Evolutionary conservation across 2,113 vertebrate species (phyloP).

Genomic region (Neogobius melanostomus): DNA sequence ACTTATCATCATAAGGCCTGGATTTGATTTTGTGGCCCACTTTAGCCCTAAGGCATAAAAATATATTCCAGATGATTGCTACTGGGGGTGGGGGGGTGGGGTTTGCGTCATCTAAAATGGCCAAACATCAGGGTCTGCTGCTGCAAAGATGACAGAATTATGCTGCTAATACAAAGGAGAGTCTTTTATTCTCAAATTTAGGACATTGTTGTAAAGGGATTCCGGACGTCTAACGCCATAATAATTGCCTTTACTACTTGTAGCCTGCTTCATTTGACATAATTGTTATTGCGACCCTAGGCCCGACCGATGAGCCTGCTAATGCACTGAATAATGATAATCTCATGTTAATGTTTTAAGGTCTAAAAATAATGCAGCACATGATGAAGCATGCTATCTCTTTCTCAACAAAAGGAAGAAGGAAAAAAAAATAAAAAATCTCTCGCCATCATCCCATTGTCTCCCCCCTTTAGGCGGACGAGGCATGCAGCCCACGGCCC

Average conservation of each 20-base stretch:
- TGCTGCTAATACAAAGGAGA: slow-evolving; percentile 8
- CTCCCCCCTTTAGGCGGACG: slow-evolving; percentile 51
- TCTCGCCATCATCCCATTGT: slow-evolving; percentile 62
- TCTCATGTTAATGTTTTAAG: slow-evolving; percentile 51
- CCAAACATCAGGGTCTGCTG: slow-evolving; percentile 12
- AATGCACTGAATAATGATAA: slow-evolving; percentile 53
- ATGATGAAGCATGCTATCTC: slow-evolving; percentile 61
- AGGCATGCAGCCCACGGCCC: slow-evolving; percentile 48
- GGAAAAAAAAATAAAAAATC: slow-evolving; percentile 43
- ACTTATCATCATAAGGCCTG: slow-evolving; percentile 45
- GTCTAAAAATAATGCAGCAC: slow-evolving; percentile 64
- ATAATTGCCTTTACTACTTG: slow-evolving; percentile 20
- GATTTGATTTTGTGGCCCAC: slow-evolving; percentile 60
- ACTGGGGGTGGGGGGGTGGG: background rate
- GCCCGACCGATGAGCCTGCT: slow-evolving; percentile 42
- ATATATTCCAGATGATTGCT: slow-evolving; percentile 32
- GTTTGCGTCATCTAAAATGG: slow-evolving; percentile 46
- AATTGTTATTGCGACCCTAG: slow-evolving; percentile 24
- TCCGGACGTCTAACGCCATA: slow-evolving; percentile 11
- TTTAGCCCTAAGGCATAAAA: slow-evolving; percentile 47
- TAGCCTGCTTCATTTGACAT: slow-evolving; percentile 19
- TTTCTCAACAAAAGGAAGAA: too few relatives aligned
- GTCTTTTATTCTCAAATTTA: background rate
- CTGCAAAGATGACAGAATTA: background rate
- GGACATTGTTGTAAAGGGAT: background rate